Conservation (phyloP, 2,113 vertebrate genomes). For the Pantherophis guttatus region DNA sequence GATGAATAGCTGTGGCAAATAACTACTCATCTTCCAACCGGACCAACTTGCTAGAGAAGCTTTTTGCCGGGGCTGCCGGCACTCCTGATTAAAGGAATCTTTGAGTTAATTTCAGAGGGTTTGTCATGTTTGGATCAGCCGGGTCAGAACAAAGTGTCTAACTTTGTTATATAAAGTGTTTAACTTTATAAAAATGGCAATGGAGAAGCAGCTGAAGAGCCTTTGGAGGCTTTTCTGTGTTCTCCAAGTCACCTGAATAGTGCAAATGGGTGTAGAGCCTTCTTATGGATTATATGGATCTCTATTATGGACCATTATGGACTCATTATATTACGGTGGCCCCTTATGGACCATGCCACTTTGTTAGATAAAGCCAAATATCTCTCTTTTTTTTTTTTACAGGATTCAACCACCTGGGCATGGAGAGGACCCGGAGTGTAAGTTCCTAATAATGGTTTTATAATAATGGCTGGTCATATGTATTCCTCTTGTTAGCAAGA, state of each 20-base stretch:
- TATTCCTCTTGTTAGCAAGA: background rate
- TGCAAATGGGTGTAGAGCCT: no score
- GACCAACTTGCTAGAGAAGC: no score
- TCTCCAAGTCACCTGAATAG: no score
- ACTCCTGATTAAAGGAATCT: no score
- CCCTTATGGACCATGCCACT: background rate
- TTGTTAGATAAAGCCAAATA: background rate
- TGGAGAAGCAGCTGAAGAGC: background rate
- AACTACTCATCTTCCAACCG: no score
- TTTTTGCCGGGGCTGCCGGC: no score
- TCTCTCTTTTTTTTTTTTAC: background rate
- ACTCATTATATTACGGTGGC: no score
- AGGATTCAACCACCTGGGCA: slow-evolving; percentile 71
- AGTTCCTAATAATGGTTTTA: slow-evolving; percentile 39
- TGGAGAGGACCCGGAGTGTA: slow-evolving; percentile 72
- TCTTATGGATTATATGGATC: background rate
- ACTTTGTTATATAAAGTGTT: no score
- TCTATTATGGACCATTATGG: background rate
- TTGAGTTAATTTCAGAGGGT: no score
- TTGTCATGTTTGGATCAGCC: no score
- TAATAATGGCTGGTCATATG: background rate
- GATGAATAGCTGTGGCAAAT: no score
- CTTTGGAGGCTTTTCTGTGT: no score
- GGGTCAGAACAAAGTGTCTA: background rate
- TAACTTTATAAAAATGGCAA: background rate